Percentiles rank a stretch among this genome's conserved stretches.
These are phyloP conservation scores for Neogobius melanostomus DNA, from an alignment of 2,113 vertebrate species.

Conservation along the genomic window DNA sequence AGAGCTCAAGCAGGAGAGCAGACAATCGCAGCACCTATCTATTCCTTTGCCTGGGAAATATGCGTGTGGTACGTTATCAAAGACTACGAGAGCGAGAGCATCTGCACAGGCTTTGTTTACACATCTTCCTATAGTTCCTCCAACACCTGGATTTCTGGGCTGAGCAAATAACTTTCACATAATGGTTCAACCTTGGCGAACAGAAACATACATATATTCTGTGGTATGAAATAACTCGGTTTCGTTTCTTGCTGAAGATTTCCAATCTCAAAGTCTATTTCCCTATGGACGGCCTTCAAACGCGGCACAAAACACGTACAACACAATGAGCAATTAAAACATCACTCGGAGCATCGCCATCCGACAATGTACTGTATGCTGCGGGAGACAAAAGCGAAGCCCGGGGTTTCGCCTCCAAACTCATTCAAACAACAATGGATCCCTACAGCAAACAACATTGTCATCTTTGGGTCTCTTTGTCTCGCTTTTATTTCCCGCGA, in stretches of 20 bases:
- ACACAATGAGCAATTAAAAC: conserved; percentile 6
- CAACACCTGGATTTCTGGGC: not conserved
- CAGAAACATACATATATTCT: not conserved
- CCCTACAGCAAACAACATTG: conserved; percentile 6
- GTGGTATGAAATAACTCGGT: not conserved
- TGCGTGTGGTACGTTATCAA: not conserved
- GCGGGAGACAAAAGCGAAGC: conserved; percentile 1
- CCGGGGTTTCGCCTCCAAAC: not conserved
- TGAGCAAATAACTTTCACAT: not conserved
- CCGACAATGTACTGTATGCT: not conserved
- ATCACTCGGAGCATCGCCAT: conserved; percentile 1
- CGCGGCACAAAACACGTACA: not conserved
- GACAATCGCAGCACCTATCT: not conserved
- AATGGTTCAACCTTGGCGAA: not conserved
- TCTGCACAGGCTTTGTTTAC: not conserved
- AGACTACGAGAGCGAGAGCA: not conserved
- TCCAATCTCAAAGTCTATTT: not conserved
- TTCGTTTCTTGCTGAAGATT: not conserved
- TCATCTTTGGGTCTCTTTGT: conserved; percentile 5
- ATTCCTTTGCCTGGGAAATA: not conserved
- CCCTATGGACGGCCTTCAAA: not conserved
- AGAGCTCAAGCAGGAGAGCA: not conserved
- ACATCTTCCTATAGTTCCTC: not conserved
- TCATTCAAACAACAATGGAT: conserved; percentile 2
- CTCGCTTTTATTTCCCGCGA: conserved; percentile 8